Base-by-base conservation (phyloP, 92 coral and sea anemone genomes). In the Plumapathes pennacea region DNA sequence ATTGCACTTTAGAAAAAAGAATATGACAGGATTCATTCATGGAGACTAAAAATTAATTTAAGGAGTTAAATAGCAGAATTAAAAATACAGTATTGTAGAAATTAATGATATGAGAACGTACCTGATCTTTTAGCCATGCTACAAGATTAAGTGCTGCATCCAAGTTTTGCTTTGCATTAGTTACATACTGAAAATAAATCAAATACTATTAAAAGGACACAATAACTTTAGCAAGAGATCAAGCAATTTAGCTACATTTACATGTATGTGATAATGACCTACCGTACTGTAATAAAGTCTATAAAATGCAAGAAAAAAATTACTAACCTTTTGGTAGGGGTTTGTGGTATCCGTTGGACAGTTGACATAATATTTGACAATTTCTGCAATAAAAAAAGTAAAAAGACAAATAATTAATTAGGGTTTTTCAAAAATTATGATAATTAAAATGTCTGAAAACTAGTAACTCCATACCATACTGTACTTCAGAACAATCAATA, bases 321-420 rank as follows among this genome's bases (percentile, higher is more conserved):
- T 24, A 25, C 79, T 54, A 38, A 80, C 94, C 84, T 69, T 70
- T 56, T 80, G 81, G 54, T 74, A 69, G 10, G 94, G 94, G 54
- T 85, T 73, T 6, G 12, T n/a, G 18, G 57, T 67, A 36, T 65
- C 72, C 10, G 65, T 46, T 25, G 71, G 72, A 54, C 90, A 89
- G 1, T 89, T 67, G 12, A 84, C 50, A 46, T 89, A 89, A 47
- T 84, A 89, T 10, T 75, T 59, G 14, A 89, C 81, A 54, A 89
- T 39, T 8, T 71, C 96, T 89, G 45, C 5, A 71, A 52, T 37
- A 49, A 39, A 9, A 57, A 34, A 7, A 5, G 27, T 0, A 12
- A 11, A 13, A 6, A 24, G 19, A 10, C 42, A 45, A 3, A 13
- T 27, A 34, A 39, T 32, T 28, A 52, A 10, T 1, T 12, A 20